Evolutionary conservation across 2,888 invertebrate species (phyloP).

Genomic region (Hartigia nigra): DNA sequence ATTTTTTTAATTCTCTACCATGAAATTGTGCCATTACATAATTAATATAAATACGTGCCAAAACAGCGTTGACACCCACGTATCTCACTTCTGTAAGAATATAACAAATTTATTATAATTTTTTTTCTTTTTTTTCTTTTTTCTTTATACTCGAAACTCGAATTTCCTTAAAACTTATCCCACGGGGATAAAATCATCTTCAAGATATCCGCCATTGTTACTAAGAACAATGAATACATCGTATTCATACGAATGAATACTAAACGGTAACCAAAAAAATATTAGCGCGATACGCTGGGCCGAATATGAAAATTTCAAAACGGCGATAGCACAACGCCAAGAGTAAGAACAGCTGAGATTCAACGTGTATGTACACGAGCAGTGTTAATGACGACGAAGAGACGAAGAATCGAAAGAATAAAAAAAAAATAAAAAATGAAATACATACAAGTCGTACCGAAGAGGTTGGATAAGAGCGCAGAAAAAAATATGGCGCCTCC

Average conservation of each 20-base stretch:
- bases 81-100: background rate
- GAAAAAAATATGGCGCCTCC: conserved; percentile 18
- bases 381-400: conserved; percentile 10
- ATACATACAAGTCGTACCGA: conserved; percentile 11
- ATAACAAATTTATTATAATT: background rate
- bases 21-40: background rate
- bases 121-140: too few relatives aligned
- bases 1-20: background rate
- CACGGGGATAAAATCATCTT: background rate
- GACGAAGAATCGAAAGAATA: background rate
- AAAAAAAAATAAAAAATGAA: conserved; percentile 13
- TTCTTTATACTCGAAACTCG: background rate
- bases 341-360: background rate
- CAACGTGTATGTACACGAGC: background rate
- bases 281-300: background rate
- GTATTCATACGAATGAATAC: background rate
- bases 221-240: background rate
- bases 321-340: background rate
- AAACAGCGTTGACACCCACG: background rate
- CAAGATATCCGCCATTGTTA: background rate
- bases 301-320: background rate
- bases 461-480: conserved; percentile 11
- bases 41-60: background rate
- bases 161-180: background rate
- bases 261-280: background rate